phyloP scores from a whole-genome alignment of 2,888 invertebrate genomes.

The Eupithecia inturbata region DNA sequence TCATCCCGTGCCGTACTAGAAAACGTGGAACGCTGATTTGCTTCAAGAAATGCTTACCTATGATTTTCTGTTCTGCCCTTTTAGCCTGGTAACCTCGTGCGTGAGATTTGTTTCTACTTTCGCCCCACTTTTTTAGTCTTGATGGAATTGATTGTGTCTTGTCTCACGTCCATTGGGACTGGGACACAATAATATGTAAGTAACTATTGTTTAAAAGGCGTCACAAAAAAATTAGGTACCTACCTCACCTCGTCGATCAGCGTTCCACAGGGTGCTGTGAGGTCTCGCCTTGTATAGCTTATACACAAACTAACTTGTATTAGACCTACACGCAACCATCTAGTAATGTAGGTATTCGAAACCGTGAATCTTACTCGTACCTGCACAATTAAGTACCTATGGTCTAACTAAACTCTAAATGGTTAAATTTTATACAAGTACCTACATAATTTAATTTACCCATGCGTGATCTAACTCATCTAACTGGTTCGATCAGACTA shows the following conservation, averaged over 20 bases:
- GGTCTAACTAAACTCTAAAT: background rate
- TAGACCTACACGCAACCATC: background rate
- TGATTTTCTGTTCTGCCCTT: slow-evolving; percentile 9
- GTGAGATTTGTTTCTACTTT: background rate
- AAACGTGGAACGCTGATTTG: slow-evolving; percentile 14
- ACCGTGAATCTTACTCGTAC: background rate
- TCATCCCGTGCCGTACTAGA: slow-evolving; percentile 53
- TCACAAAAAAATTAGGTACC: too few relatives aligned
- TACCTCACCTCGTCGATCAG: background rate
- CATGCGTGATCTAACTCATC: background rate
- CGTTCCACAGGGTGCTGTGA: background rate
- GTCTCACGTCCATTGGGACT: background rate
- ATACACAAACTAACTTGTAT: slow-evolving; percentile 69
- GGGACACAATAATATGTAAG: background rate
- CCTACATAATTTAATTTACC: background rate
- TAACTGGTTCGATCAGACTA: background rate
- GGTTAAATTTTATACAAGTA: background rate
- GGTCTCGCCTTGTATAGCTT: background rate
- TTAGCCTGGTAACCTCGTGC: background rate
- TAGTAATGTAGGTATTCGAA: background rate
- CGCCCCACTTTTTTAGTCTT: background rate
- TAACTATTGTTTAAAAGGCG: background rate
- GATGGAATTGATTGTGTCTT: background rate
- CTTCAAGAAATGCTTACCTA: background rate
- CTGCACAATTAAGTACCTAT: background rate